Percentiles rank a stretch among this genome's conserved stretches.
These are phyloP conservation scores for Sinocyclocheilus rhinocerous DNA, from an alignment of 2,113 vertebrate genomes.

Conservation along the genomic window DNA sequence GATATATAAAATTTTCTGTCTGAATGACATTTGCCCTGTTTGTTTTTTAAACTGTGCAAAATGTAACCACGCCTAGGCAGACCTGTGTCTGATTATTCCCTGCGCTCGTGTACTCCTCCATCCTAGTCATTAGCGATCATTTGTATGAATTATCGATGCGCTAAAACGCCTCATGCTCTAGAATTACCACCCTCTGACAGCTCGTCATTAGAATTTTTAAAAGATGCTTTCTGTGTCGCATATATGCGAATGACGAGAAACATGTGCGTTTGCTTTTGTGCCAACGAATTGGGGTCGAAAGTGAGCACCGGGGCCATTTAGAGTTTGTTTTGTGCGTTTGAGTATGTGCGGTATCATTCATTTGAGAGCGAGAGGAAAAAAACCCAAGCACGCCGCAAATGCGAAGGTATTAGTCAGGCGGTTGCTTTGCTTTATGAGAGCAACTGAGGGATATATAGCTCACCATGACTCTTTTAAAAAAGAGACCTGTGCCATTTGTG, in stretches of 20 bases:
- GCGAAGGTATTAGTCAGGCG: slow-evolving; percentile 74
- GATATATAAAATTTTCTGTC: slow-evolving; percentile 81
- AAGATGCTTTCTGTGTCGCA: not conserved
- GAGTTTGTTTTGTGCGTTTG: slow-evolving; percentile 38
- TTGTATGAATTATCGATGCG: slow-evolving; percentile 2
- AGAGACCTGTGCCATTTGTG: slow-evolving; percentile 78
- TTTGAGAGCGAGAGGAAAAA: slow-evolving; percentile 63
- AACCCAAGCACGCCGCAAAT: slow-evolving; percentile 72
- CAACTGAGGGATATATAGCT: slow-evolving; percentile 77
- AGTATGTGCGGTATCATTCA: slow-evolving; percentile 57
- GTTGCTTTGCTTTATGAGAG: slow-evolving; percentile 76
- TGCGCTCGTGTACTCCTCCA: not conserved
- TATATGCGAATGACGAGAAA: not conserved
- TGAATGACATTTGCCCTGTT: slow-evolving; percentile 84
- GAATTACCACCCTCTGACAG: not conserved
- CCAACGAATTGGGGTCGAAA: not conserved
- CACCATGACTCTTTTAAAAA: slow-evolving; percentile 81
- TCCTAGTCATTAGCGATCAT: not conserved
- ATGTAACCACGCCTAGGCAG: not conserved
- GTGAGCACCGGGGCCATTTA: not conserved
- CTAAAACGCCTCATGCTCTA: not conserved
- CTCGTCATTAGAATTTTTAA: not conserved
- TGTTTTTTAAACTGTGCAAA: slow-evolving; percentile 18
- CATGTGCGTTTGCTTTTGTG: not conserved
- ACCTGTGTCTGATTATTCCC: not conserved